Conservation (phyloP, 1,140 invertebrate genomes). For the Cydia strobilella region DNA sequence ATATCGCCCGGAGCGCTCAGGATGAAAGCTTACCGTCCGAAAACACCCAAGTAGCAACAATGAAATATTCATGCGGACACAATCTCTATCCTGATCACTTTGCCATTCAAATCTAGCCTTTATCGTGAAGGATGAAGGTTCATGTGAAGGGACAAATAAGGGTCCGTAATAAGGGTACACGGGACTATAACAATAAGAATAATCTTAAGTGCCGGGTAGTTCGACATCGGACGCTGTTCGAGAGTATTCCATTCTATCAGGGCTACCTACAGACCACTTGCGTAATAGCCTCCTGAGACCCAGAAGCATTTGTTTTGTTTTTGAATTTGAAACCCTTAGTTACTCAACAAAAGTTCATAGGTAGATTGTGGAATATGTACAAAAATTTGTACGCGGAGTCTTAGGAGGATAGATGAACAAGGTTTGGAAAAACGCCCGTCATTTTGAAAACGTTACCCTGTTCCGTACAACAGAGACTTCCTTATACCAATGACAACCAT, state of each 20-base stretch:
- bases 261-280: neutral
- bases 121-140: slow-evolving; percentile 38
- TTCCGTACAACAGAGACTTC: no score
- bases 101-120: slow-evolving; percentile 6
- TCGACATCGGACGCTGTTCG: slow-evolving; percentile 43
- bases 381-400: no score
- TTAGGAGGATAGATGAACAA: no score
- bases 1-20: neutral
- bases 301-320: no score
- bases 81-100: slow-evolving; percentile 45
- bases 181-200: slow-evolving; percentile 55
- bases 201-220: slow-evolving; percentile 55
- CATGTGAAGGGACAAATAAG: slow-evolving; percentile 44
- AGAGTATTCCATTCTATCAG: neutral
- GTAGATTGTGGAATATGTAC: no score
- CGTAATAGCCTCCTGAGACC: no score
- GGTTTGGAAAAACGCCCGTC: no score
- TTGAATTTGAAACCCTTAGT: no score
- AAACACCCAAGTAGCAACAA: slow-evolving; percentile 42
- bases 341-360: no score
- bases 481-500: no score
- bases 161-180: slow-evolving; percentile 42
- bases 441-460: no score
- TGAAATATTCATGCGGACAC: slow-evolving; percentile 60
- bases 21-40: neutral